Conservation (phyloP, 2,797 vertebrate species). For the Takifugu rubripes region DNA sequence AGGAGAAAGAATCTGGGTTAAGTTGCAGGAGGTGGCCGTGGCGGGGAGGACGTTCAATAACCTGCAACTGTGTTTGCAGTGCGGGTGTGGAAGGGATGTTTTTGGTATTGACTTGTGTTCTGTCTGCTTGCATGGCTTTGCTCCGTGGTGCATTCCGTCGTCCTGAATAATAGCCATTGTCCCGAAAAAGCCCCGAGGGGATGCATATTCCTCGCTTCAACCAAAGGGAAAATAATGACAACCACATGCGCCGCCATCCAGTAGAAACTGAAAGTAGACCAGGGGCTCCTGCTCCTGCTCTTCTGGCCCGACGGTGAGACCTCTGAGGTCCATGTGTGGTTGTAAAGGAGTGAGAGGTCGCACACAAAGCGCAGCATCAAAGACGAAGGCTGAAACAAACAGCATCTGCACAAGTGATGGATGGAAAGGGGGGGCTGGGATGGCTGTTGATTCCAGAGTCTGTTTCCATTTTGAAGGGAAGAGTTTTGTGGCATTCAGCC, state of each 20-base stretch:
- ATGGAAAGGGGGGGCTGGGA: constrained; percentile 22
- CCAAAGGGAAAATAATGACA: constrained; percentile 24
- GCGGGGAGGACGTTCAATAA: too few species aligned
- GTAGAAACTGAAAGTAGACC: neutral
- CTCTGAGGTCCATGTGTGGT: constrained; percentile 14
- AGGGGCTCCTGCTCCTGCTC: neutral
- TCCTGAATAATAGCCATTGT: constrained; percentile 19
- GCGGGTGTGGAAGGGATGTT: too few species aligned
- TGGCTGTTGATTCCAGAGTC: constrained; percentile 1
- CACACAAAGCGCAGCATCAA: constrained; percentile 16
- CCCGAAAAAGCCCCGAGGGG: constrained; percentile 13
- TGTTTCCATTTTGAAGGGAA: neutral
- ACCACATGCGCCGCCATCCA: constrained; percentile 5
- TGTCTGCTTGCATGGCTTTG: too few species aligned
- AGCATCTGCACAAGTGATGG: constrained; percentile 40
- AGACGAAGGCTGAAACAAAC: constrained; percentile 21
- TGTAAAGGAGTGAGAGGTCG: constrained; percentile 8
- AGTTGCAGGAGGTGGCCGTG: too few species aligned
- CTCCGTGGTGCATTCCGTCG: neutral
- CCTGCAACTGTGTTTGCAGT: too few species aligned
- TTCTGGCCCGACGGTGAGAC: constrained; percentile 9
- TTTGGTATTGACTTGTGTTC: too few species aligned
- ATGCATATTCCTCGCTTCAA: constrained; percentile 6
- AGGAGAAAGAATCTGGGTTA: too few species aligned
- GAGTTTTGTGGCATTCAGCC: constrained; percentile 14